Evolutionary conservation across 2,797 vertebrate genomes (phyloP).

Genomic region (Lithobates pipiens): DNA sequence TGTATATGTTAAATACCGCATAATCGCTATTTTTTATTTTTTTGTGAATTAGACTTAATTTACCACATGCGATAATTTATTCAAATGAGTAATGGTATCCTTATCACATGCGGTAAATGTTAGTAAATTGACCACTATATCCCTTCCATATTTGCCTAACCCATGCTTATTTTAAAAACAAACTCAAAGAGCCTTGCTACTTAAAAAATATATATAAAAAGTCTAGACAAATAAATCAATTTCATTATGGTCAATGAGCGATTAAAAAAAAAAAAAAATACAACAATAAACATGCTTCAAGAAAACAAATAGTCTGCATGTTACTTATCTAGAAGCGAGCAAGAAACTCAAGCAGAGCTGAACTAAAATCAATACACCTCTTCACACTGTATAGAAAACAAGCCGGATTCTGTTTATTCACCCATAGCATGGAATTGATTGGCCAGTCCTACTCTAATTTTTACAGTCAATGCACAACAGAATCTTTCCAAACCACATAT

Average conservation of each 20-base stretch:
- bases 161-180: background rate
- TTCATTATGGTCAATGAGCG: conserved; percentile 47
- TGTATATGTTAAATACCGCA: too few relatives aligned
- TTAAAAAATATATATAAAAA: background rate
- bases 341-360: conserved; percentile 50
- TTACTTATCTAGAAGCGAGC: conserved; percentile 45
- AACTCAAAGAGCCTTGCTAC: background rate
- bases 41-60: too few relatives aligned
- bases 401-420: conserved; percentile 51
- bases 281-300: conserved; percentile 47
- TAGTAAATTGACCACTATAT: too few relatives aligned
- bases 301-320: conserved; percentile 51
- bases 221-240: conserved; percentile 27
- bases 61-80: too few relatives aligned
- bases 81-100: too few relatives aligned
- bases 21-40: too few relatives aligned
- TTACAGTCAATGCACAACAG: conserved; percentile 1
- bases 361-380: conserved; percentile 60
- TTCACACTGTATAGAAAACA: conserved; percentile 59
- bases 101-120: too few relatives aligned
- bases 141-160: too few relatives aligned
- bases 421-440: conserved; percentile 31
- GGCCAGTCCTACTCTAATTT: conserved; percentile 24
- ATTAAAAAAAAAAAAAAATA: conserved; percentile 14
- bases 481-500: background rate